Conservation (phyloP, 2,888 invertebrate species). For the Miltochrista miniata region DNA sequence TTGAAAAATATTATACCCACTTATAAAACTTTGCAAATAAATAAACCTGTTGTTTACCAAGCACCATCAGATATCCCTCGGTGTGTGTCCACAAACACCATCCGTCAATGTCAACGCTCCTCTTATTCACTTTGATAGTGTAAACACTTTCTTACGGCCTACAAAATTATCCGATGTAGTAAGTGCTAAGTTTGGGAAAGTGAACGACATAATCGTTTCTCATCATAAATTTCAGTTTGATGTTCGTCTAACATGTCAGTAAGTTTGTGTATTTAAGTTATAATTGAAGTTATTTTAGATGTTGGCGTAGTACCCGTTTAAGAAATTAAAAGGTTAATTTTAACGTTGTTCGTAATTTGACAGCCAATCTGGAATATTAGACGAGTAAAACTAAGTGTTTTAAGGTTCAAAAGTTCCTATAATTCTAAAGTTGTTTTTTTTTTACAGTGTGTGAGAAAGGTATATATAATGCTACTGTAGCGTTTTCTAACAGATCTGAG, state of each 20-base stretch:
- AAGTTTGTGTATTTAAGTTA: conserved; percentile 22
- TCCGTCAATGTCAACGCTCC: conserved; percentile 58
- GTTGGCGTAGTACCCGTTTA: too few species aligned
- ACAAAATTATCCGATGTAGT: conserved; percentile 25
- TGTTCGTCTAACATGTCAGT: conserved; percentile 11
- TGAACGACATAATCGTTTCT: conserved; percentile 27
- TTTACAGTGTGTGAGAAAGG: too few species aligned
- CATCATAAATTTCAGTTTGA: conserved; percentile 21
- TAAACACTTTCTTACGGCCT: conserved; percentile 53
- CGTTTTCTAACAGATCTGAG: too few species aligned
- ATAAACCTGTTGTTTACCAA: conserved; percentile 45
- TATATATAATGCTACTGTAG: too few species aligned
- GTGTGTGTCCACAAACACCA: conserved; percentile 54
- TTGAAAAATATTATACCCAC: conserved; percentile 19
- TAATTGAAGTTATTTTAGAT: conserved; percentile 17
- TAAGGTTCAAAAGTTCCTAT: too few species aligned
- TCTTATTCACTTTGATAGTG: conserved; percentile 56
- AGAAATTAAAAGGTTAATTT: too few species aligned
- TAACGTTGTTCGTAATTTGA: too few species aligned
- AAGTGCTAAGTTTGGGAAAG: conserved; percentile 10
- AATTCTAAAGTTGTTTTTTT: too few species aligned
- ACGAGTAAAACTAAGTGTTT: too few species aligned
- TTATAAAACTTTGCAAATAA: conserved; percentile 44
- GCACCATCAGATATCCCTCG: conserved; percentile 22
- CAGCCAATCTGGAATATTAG: too few species aligned